Conservation (phyloP, 2,888 invertebrate genomes). For the Hypena proboscidalis region DNA sequence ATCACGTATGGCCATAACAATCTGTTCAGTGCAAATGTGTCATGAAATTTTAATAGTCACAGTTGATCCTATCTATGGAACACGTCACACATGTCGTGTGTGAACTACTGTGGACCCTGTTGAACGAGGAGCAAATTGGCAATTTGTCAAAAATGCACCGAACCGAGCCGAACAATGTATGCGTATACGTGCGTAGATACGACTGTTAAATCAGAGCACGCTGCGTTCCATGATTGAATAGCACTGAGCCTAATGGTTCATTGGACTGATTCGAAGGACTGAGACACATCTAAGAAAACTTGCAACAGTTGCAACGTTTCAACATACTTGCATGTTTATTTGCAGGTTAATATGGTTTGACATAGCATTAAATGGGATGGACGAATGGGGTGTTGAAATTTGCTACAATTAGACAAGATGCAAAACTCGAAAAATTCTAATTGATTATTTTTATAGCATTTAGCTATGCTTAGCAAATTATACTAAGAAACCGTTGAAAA, state of each 20-base stretch:
- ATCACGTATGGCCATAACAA: not conserved
- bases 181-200: conserved; percentile 21
- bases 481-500: too few species aligned
- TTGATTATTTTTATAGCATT: too few species aligned
- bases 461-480: too few species aligned
- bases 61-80: conserved; percentile 19
- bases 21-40: not conserved
- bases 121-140: conserved; percentile 68
- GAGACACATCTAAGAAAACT: too few species aligned
- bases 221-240: conserved; percentile 55
- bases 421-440: too few species aligned
- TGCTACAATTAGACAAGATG: too few species aligned
- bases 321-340: too few species aligned
- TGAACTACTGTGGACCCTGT: conserved; percentile 40
- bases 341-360: too few species aligned
- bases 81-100: conserved; percentile 12
- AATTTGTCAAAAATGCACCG: conserved; percentile 75
- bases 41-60: conserved; percentile 3
- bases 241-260: conserved; percentile 56
- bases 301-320: too few species aligned
- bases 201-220: conserved; percentile 37
- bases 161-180: conserved; percentile 51
- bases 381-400: too few species aligned
- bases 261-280: conserved; percentile 61
- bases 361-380: too few species aligned